Conservation (phyloP, 2,888 invertebrate genomes). For the Ornithoptera priamus region DNA sequence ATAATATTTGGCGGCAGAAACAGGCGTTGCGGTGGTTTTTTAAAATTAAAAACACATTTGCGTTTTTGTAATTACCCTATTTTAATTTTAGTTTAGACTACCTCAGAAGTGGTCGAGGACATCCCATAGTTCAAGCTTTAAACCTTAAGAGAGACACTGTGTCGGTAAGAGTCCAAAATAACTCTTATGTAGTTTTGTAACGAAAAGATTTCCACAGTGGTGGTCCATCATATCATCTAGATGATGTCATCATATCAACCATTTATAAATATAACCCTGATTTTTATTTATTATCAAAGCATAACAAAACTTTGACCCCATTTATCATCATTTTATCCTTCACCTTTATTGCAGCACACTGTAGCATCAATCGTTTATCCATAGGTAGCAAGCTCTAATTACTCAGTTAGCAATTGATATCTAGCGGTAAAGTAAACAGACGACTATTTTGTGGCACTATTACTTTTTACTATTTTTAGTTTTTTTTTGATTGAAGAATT, state of each 20-base stretch:
- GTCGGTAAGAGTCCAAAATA: too few relatives aligned
- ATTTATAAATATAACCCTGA: not conserved
- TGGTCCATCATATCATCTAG: too few relatives aligned
- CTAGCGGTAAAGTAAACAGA: not conserved
- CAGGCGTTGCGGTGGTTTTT: too few relatives aligned
- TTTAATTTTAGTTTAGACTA: too few relatives aligned
- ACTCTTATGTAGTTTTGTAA: too few relatives aligned
- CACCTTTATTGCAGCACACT: not conserved
- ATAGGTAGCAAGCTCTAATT: not conserved
- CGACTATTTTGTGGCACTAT: not conserved
- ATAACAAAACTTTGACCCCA: not conserved
- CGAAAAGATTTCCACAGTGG: too few relatives aligned
- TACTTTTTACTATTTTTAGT: not conserved
- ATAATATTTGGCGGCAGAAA: too few relatives aligned
- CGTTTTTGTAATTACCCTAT: too few relatives aligned
- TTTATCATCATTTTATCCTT: not conserved
- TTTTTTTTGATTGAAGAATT: not conserved
- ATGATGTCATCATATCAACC: not conserved
- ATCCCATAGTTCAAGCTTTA: too few relatives aligned
- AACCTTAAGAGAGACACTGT: too few relatives aligned
- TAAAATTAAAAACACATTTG: too few relatives aligned
- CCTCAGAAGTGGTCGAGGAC: too few relatives aligned
- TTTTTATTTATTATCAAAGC: not conserved
- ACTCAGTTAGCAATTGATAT: not conserved
- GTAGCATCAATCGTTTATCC: not conserved